These are phyloP conservation scores for Glyptemys insculpta DNA, from an alignment of 2,797 vertebrate genomes.

Conservation along the genomic window DNA sequence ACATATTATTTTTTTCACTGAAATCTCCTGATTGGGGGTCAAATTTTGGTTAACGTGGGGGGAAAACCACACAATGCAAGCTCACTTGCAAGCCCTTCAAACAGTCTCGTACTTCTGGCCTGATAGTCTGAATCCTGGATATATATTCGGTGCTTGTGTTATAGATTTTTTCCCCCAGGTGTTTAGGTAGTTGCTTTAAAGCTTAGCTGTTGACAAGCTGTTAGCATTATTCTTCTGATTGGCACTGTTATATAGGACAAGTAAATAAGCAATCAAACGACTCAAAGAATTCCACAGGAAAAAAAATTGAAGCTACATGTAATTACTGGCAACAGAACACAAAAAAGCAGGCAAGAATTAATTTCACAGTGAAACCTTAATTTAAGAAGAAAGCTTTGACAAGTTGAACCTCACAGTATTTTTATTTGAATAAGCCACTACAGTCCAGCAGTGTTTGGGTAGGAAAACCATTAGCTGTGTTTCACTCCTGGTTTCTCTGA, in stretches of 20 bases:
- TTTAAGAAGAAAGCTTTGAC: background rate
- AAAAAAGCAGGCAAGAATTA: background rate
- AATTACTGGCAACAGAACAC: background rate
- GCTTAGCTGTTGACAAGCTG: background rate
- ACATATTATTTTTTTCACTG: background rate
- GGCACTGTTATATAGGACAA: background rate
- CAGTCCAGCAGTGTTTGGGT: accelerated
- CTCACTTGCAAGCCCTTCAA: background rate
- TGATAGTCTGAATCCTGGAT: background rate
- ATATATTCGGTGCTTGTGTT: background rate
- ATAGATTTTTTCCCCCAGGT: background rate
- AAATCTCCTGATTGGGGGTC: background rate
- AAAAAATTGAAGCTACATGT: background rate
- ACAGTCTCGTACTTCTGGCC: background rate
- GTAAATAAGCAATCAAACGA: background rate
- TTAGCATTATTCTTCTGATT: background rate
- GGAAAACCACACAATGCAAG: background rate
- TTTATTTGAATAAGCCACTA: background rate
- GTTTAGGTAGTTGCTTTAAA: background rate
- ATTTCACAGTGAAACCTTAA: background rate
- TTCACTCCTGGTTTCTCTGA: background rate
- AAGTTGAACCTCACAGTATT: background rate
- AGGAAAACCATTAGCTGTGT: background rate
- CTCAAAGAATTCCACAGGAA: background rate
- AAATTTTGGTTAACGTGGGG: background rate